phyloP scores from a whole-genome alignment of 2,888 invertebrate genomes.

The Sericinus montela region DNA sequence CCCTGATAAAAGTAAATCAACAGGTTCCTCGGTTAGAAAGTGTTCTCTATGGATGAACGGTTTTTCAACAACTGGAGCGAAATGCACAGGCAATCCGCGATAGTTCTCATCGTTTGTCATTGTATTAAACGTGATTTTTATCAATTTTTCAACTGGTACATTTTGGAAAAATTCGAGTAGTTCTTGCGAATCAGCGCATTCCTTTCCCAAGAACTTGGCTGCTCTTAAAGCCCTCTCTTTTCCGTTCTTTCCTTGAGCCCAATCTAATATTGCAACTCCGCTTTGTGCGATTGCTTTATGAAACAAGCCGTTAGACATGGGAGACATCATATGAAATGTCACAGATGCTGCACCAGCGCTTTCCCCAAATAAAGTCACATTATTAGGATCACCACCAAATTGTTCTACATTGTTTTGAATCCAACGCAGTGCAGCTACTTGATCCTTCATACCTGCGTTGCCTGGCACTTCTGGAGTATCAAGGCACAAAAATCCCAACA shows the following conservation, averaged over 20 bases:
- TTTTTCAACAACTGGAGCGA: constrained; percentile 43
- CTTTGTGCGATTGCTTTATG: constrained; percentile 48
- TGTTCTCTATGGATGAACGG: constrained; percentile 30
- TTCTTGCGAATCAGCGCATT: constrained; percentile 26
- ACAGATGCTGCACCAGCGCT: constrained; percentile 51
- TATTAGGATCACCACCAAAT: constrained; percentile 42
- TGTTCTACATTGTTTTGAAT: constrained; percentile 38
- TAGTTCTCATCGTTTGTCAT: constrained; percentile 32
- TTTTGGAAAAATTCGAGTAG: constrained; percentile 31
- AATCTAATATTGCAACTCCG: constrained; percentile 36
- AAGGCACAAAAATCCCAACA: constrained; percentile 43
- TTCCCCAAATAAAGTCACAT: constrained; percentile 50
- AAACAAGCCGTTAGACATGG: constrained; percentile 47
- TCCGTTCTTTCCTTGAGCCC: constrained; percentile 25
- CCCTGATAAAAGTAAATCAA: constrained; percentile 30
- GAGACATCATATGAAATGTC: constrained; percentile 48
- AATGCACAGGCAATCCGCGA: constrained; percentile 35
- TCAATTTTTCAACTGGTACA: constrained; percentile 28
- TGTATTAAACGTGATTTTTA: constrained; percentile 29
- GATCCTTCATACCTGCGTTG: constrained; percentile 52
- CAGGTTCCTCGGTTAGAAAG: constrained; percentile 35
- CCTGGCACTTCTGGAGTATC: constrained; percentile 47
- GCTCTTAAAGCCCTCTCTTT: constrained; percentile 30
- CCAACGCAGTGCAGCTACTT: constrained; percentile 45
- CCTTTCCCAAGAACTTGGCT: constrained; percentile 30